These are phyloP conservation scores for Drosophila melanosoma DNA, from an alignment of 2,888 invertebrate species.

Conservation along the genomic window DNA sequence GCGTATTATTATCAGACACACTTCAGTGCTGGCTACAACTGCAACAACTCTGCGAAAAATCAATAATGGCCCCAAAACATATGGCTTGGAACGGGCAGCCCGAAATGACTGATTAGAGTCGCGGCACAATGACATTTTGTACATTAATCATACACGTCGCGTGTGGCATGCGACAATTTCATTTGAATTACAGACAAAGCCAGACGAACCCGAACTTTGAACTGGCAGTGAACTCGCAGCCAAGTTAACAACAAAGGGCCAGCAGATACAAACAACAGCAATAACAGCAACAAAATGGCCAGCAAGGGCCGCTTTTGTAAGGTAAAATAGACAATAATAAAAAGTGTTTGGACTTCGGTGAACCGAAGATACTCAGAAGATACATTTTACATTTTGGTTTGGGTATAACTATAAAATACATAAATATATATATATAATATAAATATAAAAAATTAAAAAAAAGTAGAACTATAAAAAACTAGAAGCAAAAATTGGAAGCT, in stretches of 20 bases:
- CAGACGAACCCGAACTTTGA: conserved; percentile 71
- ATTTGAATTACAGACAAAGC: conserved; percentile 55
- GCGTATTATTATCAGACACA: neutral
- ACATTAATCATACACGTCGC: conserved; percentile 72
- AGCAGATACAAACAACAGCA: conserved; percentile 7
- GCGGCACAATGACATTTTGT: conserved; percentile 12
- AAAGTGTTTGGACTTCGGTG: neutral
- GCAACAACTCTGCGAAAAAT: conserved; percentile 63
- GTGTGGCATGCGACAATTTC: conserved; percentile 62
- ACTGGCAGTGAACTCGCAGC: conserved; percentile 68
- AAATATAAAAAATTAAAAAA: neutral
- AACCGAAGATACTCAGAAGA: neutral
- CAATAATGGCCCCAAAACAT: conserved; percentile 60
- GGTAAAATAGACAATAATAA: conserved; percentile 50
- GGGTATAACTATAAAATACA: neutral
- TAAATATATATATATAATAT: no score
- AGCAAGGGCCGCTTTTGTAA: conserved; percentile 64
- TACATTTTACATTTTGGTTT: no score
- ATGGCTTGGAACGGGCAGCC: conserved; percentile 40
- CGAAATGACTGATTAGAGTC: conserved; percentile 54
- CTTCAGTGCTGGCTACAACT: conserved; percentile 12
- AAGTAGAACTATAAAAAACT: neutral
- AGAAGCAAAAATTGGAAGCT: no score
- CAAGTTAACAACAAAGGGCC: conserved; percentile 31
- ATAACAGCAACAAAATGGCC: conserved; percentile 54